Evolutionary conservation across 2,888 invertebrate genomes (phyloP).

Genomic region (Crioceris asparagi): DNA sequence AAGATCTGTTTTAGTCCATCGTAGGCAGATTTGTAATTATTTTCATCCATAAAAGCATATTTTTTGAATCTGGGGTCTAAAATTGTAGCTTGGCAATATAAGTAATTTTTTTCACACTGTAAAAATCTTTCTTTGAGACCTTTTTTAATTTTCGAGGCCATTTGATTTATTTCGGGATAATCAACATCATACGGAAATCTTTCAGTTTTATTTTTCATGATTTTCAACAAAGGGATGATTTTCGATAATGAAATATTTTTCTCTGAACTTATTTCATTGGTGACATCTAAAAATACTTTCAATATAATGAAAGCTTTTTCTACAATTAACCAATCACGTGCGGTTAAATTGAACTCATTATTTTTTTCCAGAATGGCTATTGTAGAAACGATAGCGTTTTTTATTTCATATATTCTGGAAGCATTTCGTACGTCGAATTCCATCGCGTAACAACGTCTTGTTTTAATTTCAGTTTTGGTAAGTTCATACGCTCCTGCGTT

Average conservation of each 20-base stretch:
- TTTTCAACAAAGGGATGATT: background rate
- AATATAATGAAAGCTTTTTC: background rate
- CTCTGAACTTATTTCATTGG: background rate
- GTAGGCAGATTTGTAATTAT: constrained; percentile 7
- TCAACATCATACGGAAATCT: too few species aligned
- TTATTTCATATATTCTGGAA: background rate
- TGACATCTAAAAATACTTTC: background rate
- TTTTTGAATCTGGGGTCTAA: constrained; percentile 14
- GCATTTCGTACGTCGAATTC: constrained; percentile 3
- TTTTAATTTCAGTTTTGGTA: constrained; percentile 4
- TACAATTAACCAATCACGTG: background rate
- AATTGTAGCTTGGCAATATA: constrained; percentile 13
- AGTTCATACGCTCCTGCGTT: constrained; percentile 4
- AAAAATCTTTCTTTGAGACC: constrained; percentile 10
- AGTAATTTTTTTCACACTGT: constrained; percentile 8
- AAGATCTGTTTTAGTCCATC: constrained; percentile 10
- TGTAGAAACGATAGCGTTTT: background rate
- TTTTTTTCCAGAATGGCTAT: background rate
- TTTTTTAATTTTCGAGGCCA: constrained; percentile 9
- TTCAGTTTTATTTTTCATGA: constrained; percentile 1
- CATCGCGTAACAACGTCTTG: constrained; percentile 1
- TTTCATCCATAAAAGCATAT: constrained; percentile 10
- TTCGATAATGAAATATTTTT: background rate
- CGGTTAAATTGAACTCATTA: background rate
- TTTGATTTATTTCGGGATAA: constrained; percentile 11